Conservation (phyloP, 2,888 invertebrate genomes). For the Apamea sordens region DNA sequence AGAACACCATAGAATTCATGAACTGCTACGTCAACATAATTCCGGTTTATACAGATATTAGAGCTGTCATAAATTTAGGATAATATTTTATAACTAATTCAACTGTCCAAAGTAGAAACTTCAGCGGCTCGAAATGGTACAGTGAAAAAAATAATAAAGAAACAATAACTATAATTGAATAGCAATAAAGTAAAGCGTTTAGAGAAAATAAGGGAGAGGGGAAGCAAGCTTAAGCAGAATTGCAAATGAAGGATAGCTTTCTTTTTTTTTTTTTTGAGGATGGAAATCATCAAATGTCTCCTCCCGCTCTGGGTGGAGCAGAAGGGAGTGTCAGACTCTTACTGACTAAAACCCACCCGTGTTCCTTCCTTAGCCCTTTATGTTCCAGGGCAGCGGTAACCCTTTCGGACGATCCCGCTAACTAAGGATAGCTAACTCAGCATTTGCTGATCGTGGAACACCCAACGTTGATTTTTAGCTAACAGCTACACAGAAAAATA, state of each 20-base stretch:
- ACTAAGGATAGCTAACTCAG: too few relatives aligned
- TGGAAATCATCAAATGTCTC: too few relatives aligned
- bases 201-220: too few relatives aligned
- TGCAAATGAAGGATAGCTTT: not conserved
- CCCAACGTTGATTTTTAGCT: not conserved
- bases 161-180: too few relatives aligned
- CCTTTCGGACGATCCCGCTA: too few relatives aligned
- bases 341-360: too few relatives aligned
- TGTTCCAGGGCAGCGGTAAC: too few relatives aligned
- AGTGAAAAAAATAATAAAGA: not conserved
- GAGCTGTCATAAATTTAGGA: constrained; percentile 75
- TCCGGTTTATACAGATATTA: constrained; percentile 78
- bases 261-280: too few relatives aligned
- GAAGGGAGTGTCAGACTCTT: too few relatives aligned
- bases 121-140: not conserved
- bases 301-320: too few relatives aligned
- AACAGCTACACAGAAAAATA: not conserved
- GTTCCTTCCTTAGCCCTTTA: too few relatives aligned
- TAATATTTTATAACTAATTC: constrained; percentile 71
- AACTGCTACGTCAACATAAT: constrained; percentile 80
- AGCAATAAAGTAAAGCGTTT: not conserved
- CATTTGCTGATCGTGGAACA: not conserved
- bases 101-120: constrained; percentile 16
- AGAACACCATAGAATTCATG: constrained; percentile 71
- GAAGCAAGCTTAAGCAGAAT: not conserved